phyloP scores from a whole-genome alignment of 2,797 vertebrate species.

The Erpetoichthys calabaricus region DNA sequence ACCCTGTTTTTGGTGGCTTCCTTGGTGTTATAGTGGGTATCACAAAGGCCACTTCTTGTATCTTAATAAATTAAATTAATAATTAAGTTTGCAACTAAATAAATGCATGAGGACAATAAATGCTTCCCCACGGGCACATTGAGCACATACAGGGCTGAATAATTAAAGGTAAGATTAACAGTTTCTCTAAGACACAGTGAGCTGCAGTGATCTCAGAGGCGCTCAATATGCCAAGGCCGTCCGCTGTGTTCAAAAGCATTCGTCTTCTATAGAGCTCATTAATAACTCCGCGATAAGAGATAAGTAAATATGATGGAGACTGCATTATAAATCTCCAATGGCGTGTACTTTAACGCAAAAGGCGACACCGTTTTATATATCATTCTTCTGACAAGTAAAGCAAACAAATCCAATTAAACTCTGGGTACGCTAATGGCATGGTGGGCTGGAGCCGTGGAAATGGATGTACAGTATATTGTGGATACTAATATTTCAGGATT shows the following conservation, averaged over 20 bases:
- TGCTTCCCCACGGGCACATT: too few relatives aligned
- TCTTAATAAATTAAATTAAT: too few relatives aligned
- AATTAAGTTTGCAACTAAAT: too few relatives aligned
- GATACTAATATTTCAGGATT: too few relatives aligned
- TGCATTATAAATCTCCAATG: slow-evolving; percentile 15
- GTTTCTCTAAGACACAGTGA: too few relatives aligned
- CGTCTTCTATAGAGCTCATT: slow-evolving; percentile 16
- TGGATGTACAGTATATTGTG: too few relatives aligned
- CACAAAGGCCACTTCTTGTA: too few relatives aligned
- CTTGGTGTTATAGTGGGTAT: too few relatives aligned
- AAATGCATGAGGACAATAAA: too few relatives aligned
- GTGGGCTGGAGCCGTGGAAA: too few relatives aligned
- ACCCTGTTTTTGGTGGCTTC: too few relatives aligned
- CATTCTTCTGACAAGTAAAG: slow-evolving; percentile 15
- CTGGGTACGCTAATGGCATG: not conserved
- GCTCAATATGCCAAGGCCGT: slow-evolving; percentile 12
- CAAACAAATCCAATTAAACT: slow-evolving; percentile 12
- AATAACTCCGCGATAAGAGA: slow-evolving; percentile 12
- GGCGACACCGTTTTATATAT: slow-evolving; percentile 14
- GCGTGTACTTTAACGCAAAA: slow-evolving; percentile 4
- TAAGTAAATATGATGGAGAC: slow-evolving; percentile 14
- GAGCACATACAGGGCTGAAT: too few relatives aligned
- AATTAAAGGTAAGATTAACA: not conserved
- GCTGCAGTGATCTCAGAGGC: slow-evolving; percentile 1
- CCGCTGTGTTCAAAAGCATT: slow-evolving; percentile 13